These are phyloP conservation scores for Littorina saxatilis DNA, from an alignment of 1,140 invertebrate species.

Conservation along the genomic window DNA sequence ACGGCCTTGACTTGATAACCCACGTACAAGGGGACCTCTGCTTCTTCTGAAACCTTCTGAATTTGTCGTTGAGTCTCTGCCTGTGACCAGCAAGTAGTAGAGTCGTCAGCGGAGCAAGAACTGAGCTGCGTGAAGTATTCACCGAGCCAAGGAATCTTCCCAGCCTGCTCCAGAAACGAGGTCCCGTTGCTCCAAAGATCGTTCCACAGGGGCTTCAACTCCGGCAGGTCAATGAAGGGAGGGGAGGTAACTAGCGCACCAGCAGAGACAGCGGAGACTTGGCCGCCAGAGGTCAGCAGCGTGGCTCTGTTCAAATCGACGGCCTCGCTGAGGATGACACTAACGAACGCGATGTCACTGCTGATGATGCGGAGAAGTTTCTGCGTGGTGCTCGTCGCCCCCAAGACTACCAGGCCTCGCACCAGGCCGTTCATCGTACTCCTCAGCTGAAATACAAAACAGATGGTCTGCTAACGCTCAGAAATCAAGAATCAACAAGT, in stretches of 20 bases:
- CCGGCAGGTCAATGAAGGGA: not conserved
- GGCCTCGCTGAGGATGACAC: slow-evolving; percentile 6
- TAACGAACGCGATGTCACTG: not conserved
- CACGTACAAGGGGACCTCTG: not conserved
- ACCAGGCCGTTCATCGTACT: slow-evolving; percentile 1
- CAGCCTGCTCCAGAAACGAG: not conserved
- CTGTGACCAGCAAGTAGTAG: not conserved
- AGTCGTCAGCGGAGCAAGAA: too few species aligned
- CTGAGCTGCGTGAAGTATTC: slow-evolving; percentile 6
- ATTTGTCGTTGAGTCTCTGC: not conserved
- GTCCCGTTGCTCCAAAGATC: slow-evolving; percentile 12
- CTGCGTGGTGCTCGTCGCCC: not conserved
- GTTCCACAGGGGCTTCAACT: slow-evolving; percentile 11
- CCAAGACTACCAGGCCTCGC: slow-evolving; percentile 7
- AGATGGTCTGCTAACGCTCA: too few species aligned
- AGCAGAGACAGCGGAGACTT: not conserved
- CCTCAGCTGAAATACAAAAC: not conserved
- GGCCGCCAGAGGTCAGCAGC: not conserved
- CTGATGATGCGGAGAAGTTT: not conserved
- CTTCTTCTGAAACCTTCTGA: not conserved
- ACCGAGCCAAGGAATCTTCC: slow-evolving; percentile 5
- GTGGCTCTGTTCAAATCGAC: not conserved
- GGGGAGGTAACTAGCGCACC: slow-evolving; percentile 13
- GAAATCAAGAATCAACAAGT: too few species aligned
- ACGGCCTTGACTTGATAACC: slow-evolving; percentile 11